Percentiles rank a stretch among this genome's conserved stretches.
These are phyloP conservation scores for Danaus melanippus DNA, from an alignment of 1,140 invertebrate genomes.

Conservation along the genomic window DNA sequence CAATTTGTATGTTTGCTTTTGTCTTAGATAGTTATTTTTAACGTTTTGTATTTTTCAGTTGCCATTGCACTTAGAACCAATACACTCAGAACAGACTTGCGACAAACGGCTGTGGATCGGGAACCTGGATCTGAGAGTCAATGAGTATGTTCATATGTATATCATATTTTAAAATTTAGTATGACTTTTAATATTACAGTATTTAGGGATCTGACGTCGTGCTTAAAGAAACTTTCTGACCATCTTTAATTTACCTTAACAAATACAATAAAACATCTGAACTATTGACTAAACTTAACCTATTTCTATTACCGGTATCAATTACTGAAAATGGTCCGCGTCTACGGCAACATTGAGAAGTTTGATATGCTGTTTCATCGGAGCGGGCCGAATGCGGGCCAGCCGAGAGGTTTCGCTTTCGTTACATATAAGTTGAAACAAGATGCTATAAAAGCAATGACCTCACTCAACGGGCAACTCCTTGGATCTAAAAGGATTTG, in stretches of 20 bases:
- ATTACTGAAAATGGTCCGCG: conserved; percentile 94
- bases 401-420: conserved; percentile 94
- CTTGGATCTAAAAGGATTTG: conserved; percentile 83
- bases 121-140: conserved; percentile 88
- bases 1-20: conserved; percentile 1
- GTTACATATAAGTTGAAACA: conserved; percentile 84
- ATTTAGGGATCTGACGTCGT: neutral
- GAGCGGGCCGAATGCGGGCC: conserved; percentile 87
- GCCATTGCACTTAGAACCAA: conserved; percentile 75
- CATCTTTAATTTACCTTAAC: neutral
- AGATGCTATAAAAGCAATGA: conserved; percentile 78
- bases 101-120: conserved; percentile 91
- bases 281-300: conserved; percentile 41
- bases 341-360: conserved; percentile 92
- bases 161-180: conserved; percentile 10
- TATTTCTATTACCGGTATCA: conserved; percentile 85
- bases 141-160: conserved; percentile 94
- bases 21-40: neutral
- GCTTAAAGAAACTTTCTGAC: neutral
- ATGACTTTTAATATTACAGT: neutral
- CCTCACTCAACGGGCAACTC: conserved; percentile 81
- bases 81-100: conserved; percentile 73
- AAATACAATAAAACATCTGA: neutral
- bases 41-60: conserved; percentile 35
- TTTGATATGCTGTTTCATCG: conserved; percentile 96